Evolutionary conservation across 2,888 invertebrate genomes (phyloP).

Genomic region (Ceramica pisi): DNA sequence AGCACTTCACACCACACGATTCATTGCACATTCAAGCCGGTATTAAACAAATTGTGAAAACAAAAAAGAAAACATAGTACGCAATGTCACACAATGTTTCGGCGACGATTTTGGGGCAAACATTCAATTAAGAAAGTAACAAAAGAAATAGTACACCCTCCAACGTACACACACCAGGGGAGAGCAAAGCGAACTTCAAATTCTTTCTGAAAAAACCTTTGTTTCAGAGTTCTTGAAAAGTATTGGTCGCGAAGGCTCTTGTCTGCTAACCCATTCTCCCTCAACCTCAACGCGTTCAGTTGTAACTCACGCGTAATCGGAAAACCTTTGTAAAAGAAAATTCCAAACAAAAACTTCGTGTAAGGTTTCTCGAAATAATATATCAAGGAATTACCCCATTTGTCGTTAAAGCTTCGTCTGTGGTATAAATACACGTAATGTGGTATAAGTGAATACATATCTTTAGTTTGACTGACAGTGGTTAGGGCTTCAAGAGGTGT

Average conservation of each 20-base stretch:
- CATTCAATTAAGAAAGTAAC: constrained; percentile 52
- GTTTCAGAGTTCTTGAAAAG: constrained; percentile 36
- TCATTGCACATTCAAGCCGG: not conserved
- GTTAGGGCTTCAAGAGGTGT: constrained; percentile 27
- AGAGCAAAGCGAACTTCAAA: constrained; percentile 50
- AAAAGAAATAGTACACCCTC: constrained; percentile 46
- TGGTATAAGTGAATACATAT: constrained; percentile 47
- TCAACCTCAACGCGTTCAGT: constrained; percentile 43
- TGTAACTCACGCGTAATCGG: constrained; percentile 40
- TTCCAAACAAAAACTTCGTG: constrained; percentile 28
- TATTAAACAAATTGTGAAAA: not conserved
- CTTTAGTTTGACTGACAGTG: constrained; percentile 36
- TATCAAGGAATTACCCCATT: constrained; percentile 55
- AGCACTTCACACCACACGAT: not conserved
- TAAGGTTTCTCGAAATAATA: constrained; percentile 49
- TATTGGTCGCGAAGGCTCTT: constrained; percentile 47
- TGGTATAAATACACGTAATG: constrained; percentile 43
- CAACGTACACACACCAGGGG: constrained; percentile 56
- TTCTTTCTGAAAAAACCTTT: constrained; percentile 35
- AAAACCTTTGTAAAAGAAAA: constrained; percentile 59
- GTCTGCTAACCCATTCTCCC: constrained; percentile 52
- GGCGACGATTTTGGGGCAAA: constrained; percentile 8
- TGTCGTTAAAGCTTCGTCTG: constrained; percentile 41
- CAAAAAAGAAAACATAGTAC: not conserved
- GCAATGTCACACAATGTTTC: constrained; percentile 7